Evolutionary conservation across 2,888 invertebrate species (phyloP), one percentile per base, ranked within the genome.

Genomic region (Lasioglossum zephyrum): DNA sequence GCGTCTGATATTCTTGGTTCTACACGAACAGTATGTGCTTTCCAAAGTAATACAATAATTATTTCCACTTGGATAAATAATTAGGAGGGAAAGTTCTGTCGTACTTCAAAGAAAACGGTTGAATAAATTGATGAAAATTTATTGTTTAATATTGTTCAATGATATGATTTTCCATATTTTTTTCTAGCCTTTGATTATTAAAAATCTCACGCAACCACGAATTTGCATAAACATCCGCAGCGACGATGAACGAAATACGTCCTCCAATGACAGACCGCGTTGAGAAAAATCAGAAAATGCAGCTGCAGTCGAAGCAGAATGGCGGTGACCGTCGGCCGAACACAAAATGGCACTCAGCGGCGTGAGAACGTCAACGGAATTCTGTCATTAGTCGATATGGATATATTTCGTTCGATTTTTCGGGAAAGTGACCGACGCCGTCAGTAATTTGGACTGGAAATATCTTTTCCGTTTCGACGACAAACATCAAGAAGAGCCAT

Each of bases 401-500:
- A 63, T 39, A 63, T 49, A 77, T 76, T 44, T 53, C 75, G 22
- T 63, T 69, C 60, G 73, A 70, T 63, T 57, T 57, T 57, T 60
- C 44, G 53, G 39, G 44, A 9, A 63, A 73, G 69, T 63, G 53
- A 26, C 44, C 22, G 60, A 76, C 74, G 22, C 5, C 41, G 5
- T 53, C 39, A n/a, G 22, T 39, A 57, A 73, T 57, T 74, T 76
- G 39, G n/a, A n/a, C 16, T 44, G 75, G 78, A 79, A 83, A 87
- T 83, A 84, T 77, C 77, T 73, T 69, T 73, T 79, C 60, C 75
- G 66, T 63, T 80, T 18, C 66, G 26, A 49, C 79, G 60, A 22
- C 70, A 6, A 36, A 22, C 47, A 79, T 81, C 81, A 87, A 79
- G 87, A 77, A 11, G 22, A 26, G 77, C 84, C 87, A 81, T 87